Evolutionary conservation across 2,113 vertebrate species (phyloP), one percentile per base, ranked within the genome.

Genomic region (Callorhinus ursinus): DNA sequence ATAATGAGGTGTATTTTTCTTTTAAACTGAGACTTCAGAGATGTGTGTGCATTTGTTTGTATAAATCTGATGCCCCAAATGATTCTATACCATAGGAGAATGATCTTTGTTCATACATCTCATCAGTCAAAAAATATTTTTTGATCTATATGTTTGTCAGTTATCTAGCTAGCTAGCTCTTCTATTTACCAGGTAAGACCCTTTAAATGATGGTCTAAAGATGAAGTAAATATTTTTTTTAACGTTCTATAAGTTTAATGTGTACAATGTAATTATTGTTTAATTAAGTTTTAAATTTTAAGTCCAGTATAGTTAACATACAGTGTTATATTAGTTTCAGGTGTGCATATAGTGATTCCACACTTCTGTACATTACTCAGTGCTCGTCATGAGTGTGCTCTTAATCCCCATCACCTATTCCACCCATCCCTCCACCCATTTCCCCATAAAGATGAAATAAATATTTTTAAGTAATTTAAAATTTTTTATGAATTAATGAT

Each of bases 141-240:
- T 67, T 63, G 9, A n/a, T 82, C 74, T 69, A 4, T 33, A 46
- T 61, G 10, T 53, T 81, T 89, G 14, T 53, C 81, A 76, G 61
- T 69, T 91, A 46, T 26, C 26, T 51, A 28, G 53, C 12, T 18
- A 21, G 18, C 72, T 51, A 36, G 36, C 53, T 79, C 11, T 42
- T 77, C 63, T 55, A n/a, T 49, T 26, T 57, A 85, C 14, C 42
- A 81, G 90, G 76, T 67, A 10, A 80, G 59, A 28, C 14, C 92
- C 80, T 96, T 94, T 28, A 31, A 96, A 76, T 86, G 42, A 85
- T 65, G 31, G 14, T 33, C 46, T 96, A 88, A 95, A 77, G 69
- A 39, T 86, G 67, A 95, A 83, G 76, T 81, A 89, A 69, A 69
- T n/a, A 4, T 13, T 10, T 69, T 19, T 33, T 36, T 36, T 11